Percentiles rank a stretch among this genome's conserved stretches.
Evolutionary conservation across 2,797 vertebrate genomes (phyloP).

Genomic region (Coregonus suidteri): DNA sequence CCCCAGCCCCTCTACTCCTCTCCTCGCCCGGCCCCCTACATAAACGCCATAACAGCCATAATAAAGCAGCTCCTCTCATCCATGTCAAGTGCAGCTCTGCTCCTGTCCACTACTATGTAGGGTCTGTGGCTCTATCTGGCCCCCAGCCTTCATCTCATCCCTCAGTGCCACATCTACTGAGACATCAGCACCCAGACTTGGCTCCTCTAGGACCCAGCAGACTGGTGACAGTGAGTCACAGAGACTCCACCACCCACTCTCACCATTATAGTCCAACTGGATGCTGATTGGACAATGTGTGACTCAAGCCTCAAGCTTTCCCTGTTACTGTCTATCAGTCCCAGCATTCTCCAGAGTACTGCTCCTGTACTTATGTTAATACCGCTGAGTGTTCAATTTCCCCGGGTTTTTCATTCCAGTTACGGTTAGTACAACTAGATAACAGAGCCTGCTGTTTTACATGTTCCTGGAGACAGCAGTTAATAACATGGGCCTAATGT

Average conservation of each 20-base stretch:
- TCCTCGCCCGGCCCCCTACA: background rate
- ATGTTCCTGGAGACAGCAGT: conserved; percentile 16
- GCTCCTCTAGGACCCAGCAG: conserved; percentile 43
- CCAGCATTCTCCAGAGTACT: background rate
- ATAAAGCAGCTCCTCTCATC: conserved; percentile 44
- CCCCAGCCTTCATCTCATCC: conserved; percentile 22
- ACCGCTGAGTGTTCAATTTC: background rate
- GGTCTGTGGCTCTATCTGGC: conserved; percentile 26
- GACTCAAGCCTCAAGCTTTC: conserved; percentile 2
- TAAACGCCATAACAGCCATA: background rate
- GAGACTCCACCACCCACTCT: conserved; percentile 44
- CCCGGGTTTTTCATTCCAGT: conserved; percentile 11
- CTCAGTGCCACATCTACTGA: conserved; percentile 56
- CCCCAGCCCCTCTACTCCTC: background rate
- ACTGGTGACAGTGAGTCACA: conserved; percentile 24
- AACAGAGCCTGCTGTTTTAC: conserved; percentile 14
- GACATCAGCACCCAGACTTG: conserved; percentile 53
- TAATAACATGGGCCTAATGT: conserved; percentile 32
- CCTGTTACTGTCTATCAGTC: background rate
- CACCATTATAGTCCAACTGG: conserved; percentile 35
- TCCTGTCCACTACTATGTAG: conserved; percentile 55
- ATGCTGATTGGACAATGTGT: background rate
- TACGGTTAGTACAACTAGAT: conserved; percentile 11
- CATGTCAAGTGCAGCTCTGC: conserved; percentile 34
- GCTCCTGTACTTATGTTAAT: background rate